A percentile compares a stretch with the other conserved stretches of the same genome.
Evolutionary conservation across 2,888 invertebrate genomes (phyloP).

Genomic region (Strigamia maritima): DNA sequence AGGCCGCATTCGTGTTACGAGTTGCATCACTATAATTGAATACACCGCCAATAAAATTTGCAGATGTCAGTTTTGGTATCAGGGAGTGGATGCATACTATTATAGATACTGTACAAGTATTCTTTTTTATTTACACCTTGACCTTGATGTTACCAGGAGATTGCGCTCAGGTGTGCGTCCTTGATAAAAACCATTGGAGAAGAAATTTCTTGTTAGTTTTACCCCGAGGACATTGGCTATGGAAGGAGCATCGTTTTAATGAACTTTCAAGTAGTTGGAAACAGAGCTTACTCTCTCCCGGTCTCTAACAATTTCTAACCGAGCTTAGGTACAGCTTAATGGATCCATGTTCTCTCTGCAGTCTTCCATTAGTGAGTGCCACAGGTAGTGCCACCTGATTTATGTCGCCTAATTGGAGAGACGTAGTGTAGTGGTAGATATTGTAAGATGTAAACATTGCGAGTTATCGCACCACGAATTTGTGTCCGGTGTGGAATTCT

Average conservation of each 20-base stretch:
- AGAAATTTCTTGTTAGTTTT: background rate
- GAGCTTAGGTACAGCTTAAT: constrained; percentile 11
- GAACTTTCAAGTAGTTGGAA: background rate
- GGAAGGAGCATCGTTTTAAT: constrained; percentile 16
- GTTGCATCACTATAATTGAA: constrained; percentile 19
- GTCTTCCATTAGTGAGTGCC: constrained; percentile 16
- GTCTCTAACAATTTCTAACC: background rate
- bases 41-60: constrained; percentile 2
- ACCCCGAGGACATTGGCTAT: background rate
- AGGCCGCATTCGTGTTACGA: constrained; percentile 15
- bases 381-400: constrained; percentile 31
- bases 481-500: background rate
- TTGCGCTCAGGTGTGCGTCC: background rate
- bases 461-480: constrained; percentile 25
- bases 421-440: background rate
- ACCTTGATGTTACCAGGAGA: constrained; percentile 8
- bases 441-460: background rate
- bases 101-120: background rate
- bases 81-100: background rate
- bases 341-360: constrained; percentile 20
- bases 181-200: background rate
- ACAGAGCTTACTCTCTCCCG: background rate
- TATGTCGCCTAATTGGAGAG: constrained; percentile 17
- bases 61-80: background rate
- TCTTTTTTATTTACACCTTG: background rate